These are phyloP conservation scores for Siniperca knerii DNA, from an alignment of 2,113 vertebrate genomes.

Conservation along the genomic window DNA sequence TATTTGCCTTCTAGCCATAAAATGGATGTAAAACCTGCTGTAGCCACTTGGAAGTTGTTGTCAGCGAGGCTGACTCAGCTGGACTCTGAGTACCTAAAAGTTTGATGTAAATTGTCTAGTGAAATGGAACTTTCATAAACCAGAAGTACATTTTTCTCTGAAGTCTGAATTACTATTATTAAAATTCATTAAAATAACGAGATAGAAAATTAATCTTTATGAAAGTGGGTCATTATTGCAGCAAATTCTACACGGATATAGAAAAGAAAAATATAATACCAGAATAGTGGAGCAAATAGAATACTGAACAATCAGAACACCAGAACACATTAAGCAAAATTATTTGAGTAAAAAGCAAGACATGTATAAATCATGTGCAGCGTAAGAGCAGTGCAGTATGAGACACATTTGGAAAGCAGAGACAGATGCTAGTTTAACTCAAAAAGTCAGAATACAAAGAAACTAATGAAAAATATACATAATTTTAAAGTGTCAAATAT, in stretches of 20 bases:
- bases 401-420: neutral
- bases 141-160: neutral
- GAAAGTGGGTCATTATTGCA: neutral
- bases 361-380: neutral
- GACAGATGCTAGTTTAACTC: neutral
- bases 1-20: conserved; percentile 63
- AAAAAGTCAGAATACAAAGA: neutral
- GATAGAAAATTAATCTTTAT: neutral
- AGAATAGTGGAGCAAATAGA: neutral
- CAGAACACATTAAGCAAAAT: neutral
- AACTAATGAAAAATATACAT: neutral
- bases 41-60: conserved; percentile 59
- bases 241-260: neutral
- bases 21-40: conserved; percentile 61
- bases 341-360: neutral
- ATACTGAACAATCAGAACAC: neutral
- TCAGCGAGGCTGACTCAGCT: conserved; percentile 57
- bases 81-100: neutral
- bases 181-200: neutral
- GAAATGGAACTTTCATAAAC: conserved; percentile 19
- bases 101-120: conserved; percentile 37
- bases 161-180: neutral
- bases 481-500: neutral
- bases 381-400: neutral
- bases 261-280: neutral